Percentiles rank a stretch among this genome's conserved stretches.
phyloP scores from a whole-genome alignment of 1,140 invertebrate genomes.

The Hylaeus volcanicus region DNA sequence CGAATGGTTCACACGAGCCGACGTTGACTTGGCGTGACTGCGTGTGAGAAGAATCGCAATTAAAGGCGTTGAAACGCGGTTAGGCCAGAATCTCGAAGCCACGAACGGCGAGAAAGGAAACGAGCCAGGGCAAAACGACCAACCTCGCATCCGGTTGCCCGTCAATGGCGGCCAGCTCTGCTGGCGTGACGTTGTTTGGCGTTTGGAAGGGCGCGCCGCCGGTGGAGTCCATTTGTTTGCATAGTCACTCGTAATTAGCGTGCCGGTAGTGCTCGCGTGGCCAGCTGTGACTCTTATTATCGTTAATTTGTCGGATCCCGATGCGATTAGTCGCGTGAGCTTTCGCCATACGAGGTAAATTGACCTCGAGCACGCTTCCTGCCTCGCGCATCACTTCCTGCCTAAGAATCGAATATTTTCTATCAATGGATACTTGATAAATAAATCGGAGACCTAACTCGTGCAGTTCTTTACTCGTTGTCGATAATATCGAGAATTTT shows the following conservation, averaged over 20 bases:
- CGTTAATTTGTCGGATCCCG: background rate
- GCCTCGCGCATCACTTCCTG: background rate
- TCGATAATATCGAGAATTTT: too few relatives aligned
- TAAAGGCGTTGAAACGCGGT: constrained; percentile 44
- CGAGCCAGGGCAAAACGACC: constrained; percentile 20
- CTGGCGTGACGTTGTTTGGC: background rate
- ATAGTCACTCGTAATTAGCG: constrained; percentile 15
- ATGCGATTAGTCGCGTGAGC: background rate
- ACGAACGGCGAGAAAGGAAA: constrained; percentile 38
- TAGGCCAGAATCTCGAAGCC: constrained; percentile 24
- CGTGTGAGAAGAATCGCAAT: constrained; percentile 49
- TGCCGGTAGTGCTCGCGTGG: too few relatives aligned
- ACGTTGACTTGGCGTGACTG: background rate
- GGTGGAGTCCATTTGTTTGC: constrained; percentile 11
- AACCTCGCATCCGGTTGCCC: constrained; percentile 23
- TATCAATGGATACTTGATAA: too few relatives aligned
- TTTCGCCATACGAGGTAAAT: background rate
- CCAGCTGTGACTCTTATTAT: background rate
- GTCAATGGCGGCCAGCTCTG: constrained; percentile 1
- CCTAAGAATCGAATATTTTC: too few relatives aligned
- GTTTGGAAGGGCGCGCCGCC: background rate
- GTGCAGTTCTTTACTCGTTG: too few relatives aligned
- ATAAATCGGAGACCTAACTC: too few relatives aligned
- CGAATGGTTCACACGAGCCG: constrained; percentile 19
- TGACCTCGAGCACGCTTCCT: background rate